Conservation (phyloP, 2,888 invertebrate species). For the Amblyjoppa proteus region DNA sequence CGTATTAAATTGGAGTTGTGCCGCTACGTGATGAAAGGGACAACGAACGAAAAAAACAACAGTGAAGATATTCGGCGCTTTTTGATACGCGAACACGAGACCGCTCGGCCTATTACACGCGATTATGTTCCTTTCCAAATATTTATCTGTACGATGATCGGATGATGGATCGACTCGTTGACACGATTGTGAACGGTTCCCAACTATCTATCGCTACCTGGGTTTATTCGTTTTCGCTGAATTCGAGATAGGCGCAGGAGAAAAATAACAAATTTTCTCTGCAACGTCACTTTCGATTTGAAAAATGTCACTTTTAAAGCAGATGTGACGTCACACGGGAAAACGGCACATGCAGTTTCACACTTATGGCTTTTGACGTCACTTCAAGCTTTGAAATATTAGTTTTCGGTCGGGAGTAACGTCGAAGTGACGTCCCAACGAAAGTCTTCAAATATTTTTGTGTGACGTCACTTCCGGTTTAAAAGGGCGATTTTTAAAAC, state of each 20-base stretch:
- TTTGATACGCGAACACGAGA: constrained; percentile 63
- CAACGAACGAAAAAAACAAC: constrained; percentile 32
- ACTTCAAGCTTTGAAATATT: too few species aligned
- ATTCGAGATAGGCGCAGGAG: too few species aligned
- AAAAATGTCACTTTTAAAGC: too few species aligned
- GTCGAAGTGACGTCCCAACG: background rate
- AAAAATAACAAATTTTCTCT: too few species aligned
- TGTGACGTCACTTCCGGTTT: background rate
- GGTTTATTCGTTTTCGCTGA: background rate
- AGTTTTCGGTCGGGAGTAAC: background rate
- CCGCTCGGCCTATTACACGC: constrained; percentile 36
- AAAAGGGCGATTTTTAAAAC: background rate
- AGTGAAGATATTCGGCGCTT: constrained; percentile 49
- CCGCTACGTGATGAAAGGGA: constrained; percentile 66
- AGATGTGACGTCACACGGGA: too few species aligned
- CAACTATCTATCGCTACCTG: background rate
- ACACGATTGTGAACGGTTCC: background rate
- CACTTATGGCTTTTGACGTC: background rate
- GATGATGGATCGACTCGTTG: background rate
- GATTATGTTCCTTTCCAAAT: constrained; percentile 57
- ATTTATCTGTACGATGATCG: constrained; percentile 34
- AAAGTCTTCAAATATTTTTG: background rate
- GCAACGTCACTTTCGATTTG: background rate
- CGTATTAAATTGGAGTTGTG: constrained; percentile 67
- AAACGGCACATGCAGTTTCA: background rate